Percentiles rank a stretch among this genome's conserved stretches.
Evolutionary conservation across 2,113 vertebrate species (phyloP).

Genomic region (Paramormyrops kingsleyae): DNA sequence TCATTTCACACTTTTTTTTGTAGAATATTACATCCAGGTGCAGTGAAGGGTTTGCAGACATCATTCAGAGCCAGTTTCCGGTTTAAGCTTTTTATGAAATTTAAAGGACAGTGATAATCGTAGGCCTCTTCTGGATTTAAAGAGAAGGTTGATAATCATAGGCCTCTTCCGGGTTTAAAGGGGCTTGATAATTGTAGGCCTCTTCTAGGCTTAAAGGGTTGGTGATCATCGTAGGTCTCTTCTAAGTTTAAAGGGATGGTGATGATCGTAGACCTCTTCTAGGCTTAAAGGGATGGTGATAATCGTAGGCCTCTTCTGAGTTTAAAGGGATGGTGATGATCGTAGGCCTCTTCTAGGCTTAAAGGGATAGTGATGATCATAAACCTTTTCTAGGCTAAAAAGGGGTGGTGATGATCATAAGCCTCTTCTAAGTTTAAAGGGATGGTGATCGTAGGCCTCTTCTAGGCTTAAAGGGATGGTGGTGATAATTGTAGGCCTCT

Average conservation of each 20-base stretch:
- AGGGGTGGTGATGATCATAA: background rate
- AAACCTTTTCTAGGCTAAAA: background rate
- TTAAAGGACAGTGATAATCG: background rate
- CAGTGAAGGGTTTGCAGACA: background rate
- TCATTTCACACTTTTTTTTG: background rate
- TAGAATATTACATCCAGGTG: background rate
- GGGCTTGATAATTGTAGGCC: background rate
- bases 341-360: background rate
- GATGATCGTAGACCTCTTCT: no score
- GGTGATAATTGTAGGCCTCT: background rate
- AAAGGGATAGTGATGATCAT: background rate
- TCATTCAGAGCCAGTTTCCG: background rate
- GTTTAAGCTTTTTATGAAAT: background rate
- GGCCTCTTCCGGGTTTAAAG: background rate
- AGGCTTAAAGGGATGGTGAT: background rate
- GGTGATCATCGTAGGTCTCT: background rate
- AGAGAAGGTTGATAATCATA: background rate
- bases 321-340: background rate
- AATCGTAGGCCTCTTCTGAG: background rate
- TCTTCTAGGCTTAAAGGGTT: background rate
- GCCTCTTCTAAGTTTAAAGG: background rate
- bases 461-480: background rate
- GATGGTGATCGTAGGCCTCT: background rate
- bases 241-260: background rate
- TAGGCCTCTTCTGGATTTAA: background rate